phyloP scores from a whole-genome alignment of 2,797 vertebrate species.

The Coendou prehensilis region DNA sequence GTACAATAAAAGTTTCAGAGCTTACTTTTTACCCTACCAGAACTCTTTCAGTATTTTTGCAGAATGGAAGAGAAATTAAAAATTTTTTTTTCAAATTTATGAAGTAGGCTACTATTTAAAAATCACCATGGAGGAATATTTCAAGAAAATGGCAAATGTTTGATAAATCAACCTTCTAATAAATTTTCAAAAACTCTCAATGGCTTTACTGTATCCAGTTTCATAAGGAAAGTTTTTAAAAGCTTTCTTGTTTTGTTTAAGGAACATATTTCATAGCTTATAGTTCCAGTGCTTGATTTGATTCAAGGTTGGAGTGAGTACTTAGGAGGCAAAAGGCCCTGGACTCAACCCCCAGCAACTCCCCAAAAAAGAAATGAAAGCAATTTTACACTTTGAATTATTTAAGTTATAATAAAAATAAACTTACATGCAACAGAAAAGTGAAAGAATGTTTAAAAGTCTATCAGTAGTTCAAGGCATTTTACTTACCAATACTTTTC shows the following conservation, averaged over 20 bases:
- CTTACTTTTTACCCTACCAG: neutral
- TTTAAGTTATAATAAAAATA: constrained; percentile 29
- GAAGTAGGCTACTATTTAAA: constrained; percentile 29
- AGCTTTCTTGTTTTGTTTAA: neutral
- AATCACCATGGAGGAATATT: constrained; percentile 21
- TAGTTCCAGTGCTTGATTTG: neutral
- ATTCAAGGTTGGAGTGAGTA: neutral
- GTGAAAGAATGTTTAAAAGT: constrained; percentile 10
- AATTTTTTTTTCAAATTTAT: constrained; percentile 23
- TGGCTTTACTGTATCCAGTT: neutral
- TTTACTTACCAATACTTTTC: constrained; percentile 56
- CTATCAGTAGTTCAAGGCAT: neutral
- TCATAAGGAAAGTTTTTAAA: constrained; percentile 11
- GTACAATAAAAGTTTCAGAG: neutral
- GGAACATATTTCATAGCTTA: neutral
- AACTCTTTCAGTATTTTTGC: neutral
- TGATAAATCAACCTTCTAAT: neutral
- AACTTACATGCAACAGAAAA: constrained; percentile 43
- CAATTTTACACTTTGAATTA: constrained; percentile 47
- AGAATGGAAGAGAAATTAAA: constrained; percentile 26
- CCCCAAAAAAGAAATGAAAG: neutral
- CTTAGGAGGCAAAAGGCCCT: neutral
- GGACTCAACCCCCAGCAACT: neutral
- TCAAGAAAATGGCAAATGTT: constrained; percentile 41
- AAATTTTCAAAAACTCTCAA: constrained; percentile 42